Evolutionary conservation across 2,797 vertebrate species (phyloP).

Genomic region (Natrix natrix): DNA sequence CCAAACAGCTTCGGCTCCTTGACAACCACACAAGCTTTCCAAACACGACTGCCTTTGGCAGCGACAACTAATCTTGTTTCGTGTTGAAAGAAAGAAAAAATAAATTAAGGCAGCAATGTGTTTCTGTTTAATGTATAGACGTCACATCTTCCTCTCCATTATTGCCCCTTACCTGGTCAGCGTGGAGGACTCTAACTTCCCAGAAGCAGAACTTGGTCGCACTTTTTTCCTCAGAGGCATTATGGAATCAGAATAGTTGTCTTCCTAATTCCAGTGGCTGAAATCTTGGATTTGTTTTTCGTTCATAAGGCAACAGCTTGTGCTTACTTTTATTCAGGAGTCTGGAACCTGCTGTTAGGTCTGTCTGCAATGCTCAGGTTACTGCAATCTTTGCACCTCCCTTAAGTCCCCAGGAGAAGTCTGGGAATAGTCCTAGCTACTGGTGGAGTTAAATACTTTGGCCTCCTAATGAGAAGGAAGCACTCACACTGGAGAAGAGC

Average conservation of each 20-base stretch:
- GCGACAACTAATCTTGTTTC: neutral
- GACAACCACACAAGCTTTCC: slow-evolving; percentile 72
- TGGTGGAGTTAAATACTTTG: neutral
- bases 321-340: neutral
- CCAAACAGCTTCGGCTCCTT: slow-evolving; percentile 52
- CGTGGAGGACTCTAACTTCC: slow-evolving; percentile 72
- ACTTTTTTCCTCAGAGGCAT: slow-evolving; percentile 66
- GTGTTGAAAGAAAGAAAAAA: neutral
- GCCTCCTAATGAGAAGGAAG: too few relatives aligned
- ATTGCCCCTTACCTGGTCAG: slow-evolving; percentile 70
- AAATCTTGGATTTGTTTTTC: neutral
- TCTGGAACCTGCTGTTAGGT: neutral
- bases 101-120: neutral
- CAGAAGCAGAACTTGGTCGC: slow-evolving; percentile 73
- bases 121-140: neutral
- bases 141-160: neutral
- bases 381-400: neutral
- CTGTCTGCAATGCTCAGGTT: neutral
- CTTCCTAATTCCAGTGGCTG: neutral
- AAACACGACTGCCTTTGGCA: slow-evolving; percentile 31
- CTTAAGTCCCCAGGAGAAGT: neutral
- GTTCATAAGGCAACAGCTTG: neutral
- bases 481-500: too few relatives aligned
- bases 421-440: neutral
- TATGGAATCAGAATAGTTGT: neutral